Evolutionary conservation across 2,797 vertebrate species (phyloP).

Genomic region (Cryptoprocta ferox): DNA sequence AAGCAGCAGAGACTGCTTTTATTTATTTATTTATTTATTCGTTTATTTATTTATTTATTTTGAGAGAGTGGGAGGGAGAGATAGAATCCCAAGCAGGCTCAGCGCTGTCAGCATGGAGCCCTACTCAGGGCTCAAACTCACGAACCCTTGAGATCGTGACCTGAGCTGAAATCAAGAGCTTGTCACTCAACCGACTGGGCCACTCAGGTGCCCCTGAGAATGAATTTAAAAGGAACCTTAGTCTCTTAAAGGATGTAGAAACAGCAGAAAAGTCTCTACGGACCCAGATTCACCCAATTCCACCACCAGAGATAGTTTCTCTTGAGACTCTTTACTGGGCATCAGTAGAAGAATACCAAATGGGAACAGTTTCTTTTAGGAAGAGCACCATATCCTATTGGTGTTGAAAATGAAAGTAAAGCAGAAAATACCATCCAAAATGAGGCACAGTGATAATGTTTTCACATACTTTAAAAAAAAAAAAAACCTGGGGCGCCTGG

Average conservation of each 20-base stretch:
- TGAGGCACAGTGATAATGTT: constrained; percentile 61
- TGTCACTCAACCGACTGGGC: no score
- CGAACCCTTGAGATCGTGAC: no score
- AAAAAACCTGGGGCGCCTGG: no score
- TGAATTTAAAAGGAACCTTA: constrained; percentile 89
- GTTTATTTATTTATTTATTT: no score
- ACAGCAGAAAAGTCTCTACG: background rate
- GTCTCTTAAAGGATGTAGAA: constrained; percentile 87
- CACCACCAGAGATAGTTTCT: background rate
- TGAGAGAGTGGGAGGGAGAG: no score
- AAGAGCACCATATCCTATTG: constrained; percentile 87
- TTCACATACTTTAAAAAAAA: constrained; percentile 72
- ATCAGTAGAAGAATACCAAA: constrained; percentile 91
- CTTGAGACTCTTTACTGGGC: constrained; percentile 91
- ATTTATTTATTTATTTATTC: constrained; percentile 40
- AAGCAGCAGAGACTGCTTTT: constrained; percentile 85
- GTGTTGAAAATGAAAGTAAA: constrained; percentile 79
- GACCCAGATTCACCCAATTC: background rate
- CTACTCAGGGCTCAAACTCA: no score
- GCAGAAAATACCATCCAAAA: constrained; percentile 76
- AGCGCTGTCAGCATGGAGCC: no score
- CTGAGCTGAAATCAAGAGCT: no score
- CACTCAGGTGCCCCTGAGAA: constrained; percentile 65
- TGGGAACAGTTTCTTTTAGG: constrained; percentile 93
- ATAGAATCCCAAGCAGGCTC: no score